These are phyloP conservation scores for Panonychus citri DNA, from an alignment of 1,140 invertebrate species.

Conservation along the genomic window DNA sequence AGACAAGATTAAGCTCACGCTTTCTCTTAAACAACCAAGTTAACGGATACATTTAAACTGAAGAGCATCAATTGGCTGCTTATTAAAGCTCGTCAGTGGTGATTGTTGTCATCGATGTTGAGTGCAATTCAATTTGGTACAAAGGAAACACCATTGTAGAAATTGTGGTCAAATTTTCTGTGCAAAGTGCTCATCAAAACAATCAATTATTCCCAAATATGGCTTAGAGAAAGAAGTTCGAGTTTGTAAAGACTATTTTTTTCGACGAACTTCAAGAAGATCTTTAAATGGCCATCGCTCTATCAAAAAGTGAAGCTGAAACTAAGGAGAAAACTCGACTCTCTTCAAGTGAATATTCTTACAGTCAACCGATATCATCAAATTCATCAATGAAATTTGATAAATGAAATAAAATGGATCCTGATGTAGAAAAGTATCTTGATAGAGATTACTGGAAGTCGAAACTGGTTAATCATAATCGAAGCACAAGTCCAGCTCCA, in stretches of 20 bases:
- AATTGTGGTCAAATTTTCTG: slow-evolving; percentile 96
- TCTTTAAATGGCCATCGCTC: slow-evolving; percentile 72
- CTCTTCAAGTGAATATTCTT: background rate
- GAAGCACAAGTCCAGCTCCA: slow-evolving; percentile 14
- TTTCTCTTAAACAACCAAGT: too few relatives aligned
- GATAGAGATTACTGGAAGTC: slow-evolving; percentile 92
- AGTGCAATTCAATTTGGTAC: slow-evolving; percentile 50
- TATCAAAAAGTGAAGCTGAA: slow-evolving; percentile 94
- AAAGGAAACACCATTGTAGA: slow-evolving; percentile 84
- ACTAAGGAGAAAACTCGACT: slow-evolving; percentile 8
- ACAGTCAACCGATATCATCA: background rate
- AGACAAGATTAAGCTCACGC: too few relatives aligned
- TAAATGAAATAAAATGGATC: slow-evolving; percentile 24
- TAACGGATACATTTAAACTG: too few relatives aligned
- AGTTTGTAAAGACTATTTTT: slow-evolving; percentile 89
- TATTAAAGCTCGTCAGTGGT: too few relatives aligned
- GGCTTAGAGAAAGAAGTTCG: slow-evolving; percentile 98
- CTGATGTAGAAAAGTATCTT: slow-evolving; percentile 76
- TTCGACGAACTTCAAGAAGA: slow-evolving; percentile 87
- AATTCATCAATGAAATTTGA: background rate
- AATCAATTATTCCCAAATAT: slow-evolving; percentile 77
- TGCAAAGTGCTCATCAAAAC: slow-evolving; percentile 66
- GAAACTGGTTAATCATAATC: slow-evolving; percentile 21
- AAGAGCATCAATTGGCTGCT: too few relatives aligned
- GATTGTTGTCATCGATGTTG: slow-evolving; percentile 79